Evolutionary conservation across 1,140 invertebrate species (phyloP).

Genomic region (Sminthurinus signatus): DNA sequence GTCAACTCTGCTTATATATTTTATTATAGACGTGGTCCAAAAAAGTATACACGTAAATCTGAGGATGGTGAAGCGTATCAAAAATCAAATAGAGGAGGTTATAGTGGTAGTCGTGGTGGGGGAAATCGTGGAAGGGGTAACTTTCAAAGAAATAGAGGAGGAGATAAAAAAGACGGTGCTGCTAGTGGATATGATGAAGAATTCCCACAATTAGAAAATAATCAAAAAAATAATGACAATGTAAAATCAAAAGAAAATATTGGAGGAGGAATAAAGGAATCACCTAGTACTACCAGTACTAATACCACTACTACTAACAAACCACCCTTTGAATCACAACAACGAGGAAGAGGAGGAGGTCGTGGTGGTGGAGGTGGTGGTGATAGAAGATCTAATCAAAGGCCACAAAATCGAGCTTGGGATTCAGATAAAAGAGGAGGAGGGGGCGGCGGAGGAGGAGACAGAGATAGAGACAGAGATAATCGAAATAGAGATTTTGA

Average conservation of each 20-base stretch:
- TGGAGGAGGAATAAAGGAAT: too few relatives aligned
- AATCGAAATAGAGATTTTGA: neutral
- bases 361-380: too few relatives aligned
- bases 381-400: too few relatives aligned
- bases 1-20: neutral
- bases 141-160: slow-evolving; percentile 2
- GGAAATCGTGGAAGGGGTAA: slow-evolving; percentile 1
- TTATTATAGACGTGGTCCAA: slow-evolving; percentile 66
- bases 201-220: slow-evolving; percentile 24
- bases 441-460: neutral
- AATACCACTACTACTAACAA: neutral
- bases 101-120: slow-evolving; percentile 24
- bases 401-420: neutral
- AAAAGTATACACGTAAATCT: slow-evolving; percentile 85
- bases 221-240: neutral
- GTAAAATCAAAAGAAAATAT: neutral
- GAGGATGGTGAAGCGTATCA: slow-evolving; percentile 80
- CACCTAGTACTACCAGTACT: neutral
- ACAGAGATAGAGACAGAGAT: neutral
- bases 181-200: slow-evolving; percentile 20
- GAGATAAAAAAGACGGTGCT: slow-evolving; percentile 15
- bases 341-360: neutral
- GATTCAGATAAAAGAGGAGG: slow-evolving; percentile 6
- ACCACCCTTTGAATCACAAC: neutral
- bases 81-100: slow-evolving; percentile 32